These are phyloP conservation scores for roundworm (Caenorhabditis elegans) DNA, from an alignment of 1,140 invertebrate genomes.

Conservation along the genomic window DNA sequence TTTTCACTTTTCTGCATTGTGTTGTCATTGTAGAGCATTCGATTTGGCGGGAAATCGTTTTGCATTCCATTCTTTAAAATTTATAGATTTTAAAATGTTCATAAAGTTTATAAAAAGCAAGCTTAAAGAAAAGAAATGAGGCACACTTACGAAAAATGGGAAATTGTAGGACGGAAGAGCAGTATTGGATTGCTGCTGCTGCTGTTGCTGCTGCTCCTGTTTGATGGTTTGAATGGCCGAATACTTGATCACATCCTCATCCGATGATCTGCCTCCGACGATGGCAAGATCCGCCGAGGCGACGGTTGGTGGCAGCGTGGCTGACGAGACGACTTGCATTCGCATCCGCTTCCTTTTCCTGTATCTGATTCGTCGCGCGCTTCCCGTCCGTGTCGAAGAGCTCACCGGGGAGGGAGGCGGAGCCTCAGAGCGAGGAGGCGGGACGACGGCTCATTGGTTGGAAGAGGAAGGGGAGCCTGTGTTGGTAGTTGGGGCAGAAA, in stretches of 20 bases:
- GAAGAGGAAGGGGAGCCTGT: background rate
- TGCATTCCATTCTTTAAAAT: background rate
- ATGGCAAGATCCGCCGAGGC: background rate
- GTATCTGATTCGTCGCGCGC: conserved; percentile 9
- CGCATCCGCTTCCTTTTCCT: conserved; percentile 32
- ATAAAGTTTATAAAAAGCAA: no score
- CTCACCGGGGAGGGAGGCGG: background rate
- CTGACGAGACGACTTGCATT: conserved; percentile 20
- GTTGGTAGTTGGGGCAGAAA: background rate
- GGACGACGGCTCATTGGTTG: background rate
- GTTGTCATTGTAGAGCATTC: background rate
- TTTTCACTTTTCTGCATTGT: background rate
- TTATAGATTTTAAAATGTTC: no score
- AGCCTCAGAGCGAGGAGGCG: background rate
- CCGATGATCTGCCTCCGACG: background rate
- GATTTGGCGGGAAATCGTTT: background rate
- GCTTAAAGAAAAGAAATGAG: background rate
- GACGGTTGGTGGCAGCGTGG: background rate
- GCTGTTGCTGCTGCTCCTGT: background rate
- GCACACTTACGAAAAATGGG: background rate
- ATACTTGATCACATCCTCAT: conserved; percentile 26
- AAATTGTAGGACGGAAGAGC: background rate
- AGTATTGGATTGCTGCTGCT: conserved; percentile 20
- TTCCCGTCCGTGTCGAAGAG: background rate
- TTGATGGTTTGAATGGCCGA: conserved; percentile 3